phyloP scores from a whole-genome alignment of 2,113 vertebrate species.

The Sinocyclocheilus maitianheensis region DNA sequence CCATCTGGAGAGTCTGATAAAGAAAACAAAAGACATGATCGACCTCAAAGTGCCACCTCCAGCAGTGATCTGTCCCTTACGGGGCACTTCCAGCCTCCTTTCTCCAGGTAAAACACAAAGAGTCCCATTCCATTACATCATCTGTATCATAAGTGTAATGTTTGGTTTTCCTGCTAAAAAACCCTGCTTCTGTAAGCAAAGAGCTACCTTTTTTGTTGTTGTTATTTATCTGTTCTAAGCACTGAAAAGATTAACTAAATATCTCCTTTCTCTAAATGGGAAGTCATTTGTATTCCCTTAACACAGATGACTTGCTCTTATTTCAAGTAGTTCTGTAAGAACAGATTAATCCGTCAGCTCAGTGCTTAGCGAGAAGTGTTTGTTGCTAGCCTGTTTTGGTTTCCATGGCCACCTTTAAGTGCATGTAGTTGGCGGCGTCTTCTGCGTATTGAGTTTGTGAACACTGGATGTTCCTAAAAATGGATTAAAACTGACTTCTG shows the following conservation, averaged over 20 bases:
- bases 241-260: neutral
- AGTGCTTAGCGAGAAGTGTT: slow-evolving; percentile 14
- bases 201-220: neutral
- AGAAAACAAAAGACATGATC: slow-evolving; percentile 90
- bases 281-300: slow-evolving; percentile 1
- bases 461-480: neutral
- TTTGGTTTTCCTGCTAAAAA: neutral
- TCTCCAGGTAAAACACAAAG: slow-evolving; percentile 78
- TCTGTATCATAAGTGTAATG: neutral
- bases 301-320: neutral
- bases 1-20: slow-evolving; percentile 98
- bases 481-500: neutral
- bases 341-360: neutral
- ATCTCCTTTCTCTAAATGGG: neutral
- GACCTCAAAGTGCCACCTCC: slow-evolving; percentile 87
- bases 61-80: slow-evolving; percentile 92
- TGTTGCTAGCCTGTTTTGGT: neutral
- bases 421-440: neutral
- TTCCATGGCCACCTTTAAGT: slow-evolving; percentile 26
- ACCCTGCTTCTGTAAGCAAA: neutral
- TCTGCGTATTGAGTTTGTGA: neutral
- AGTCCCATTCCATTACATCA: neutral
- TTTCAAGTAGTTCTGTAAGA: slow-evolving; percentile 20
- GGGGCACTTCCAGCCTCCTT: slow-evolving; percentile 74
- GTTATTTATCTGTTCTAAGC: neutral